phyloP scores from a whole-genome alignment of 2,888 invertebrate species.

The Molorchus minor region DNA sequence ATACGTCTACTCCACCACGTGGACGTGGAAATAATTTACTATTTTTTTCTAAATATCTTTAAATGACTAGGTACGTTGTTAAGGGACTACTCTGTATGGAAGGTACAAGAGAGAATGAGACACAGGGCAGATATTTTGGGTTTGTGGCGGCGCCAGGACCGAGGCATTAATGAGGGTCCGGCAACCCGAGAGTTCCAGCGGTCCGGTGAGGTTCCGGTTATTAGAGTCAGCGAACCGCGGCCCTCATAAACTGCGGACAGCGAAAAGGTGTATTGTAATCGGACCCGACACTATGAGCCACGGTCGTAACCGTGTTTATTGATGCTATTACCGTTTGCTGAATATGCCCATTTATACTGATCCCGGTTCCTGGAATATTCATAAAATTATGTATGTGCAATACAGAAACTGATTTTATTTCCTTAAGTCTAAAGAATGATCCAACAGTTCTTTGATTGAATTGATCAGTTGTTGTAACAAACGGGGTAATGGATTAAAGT shows the following conservation, averaged over 20 bases:
- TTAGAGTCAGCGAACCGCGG: constrained; percentile 54
- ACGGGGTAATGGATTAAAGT: too few species aligned
- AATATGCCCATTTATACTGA: constrained; percentile 21
- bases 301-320: constrained; percentile 52
- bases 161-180: constrained; percentile 54
- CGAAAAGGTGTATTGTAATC: constrained; percentile 51
- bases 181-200: constrained; percentile 45
- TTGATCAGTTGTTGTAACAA: too few species aligned
- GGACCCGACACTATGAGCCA: constrained; percentile 51
- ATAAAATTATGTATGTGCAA: constrained; percentile 27
- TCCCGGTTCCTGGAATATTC: constrained; percentile 28
- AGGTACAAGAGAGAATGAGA: neutral
- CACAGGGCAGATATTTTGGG: constrained; percentile 19
- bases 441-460: too few species aligned
- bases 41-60: neutral
- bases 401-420: constrained; percentile 14
- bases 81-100: neutral
- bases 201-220: constrained; percentile 58
- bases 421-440: neutral
- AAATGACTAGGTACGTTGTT: neutral
- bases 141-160: constrained; percentile 52
- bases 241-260: constrained; percentile 53
- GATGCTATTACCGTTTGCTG: constrained; percentile 34
- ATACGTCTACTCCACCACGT: too few species aligned
- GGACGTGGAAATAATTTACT: too few species aligned